Base-by-base conservation (phyloP, 2,888 invertebrate species). In the Sipha maydis region DNA sequence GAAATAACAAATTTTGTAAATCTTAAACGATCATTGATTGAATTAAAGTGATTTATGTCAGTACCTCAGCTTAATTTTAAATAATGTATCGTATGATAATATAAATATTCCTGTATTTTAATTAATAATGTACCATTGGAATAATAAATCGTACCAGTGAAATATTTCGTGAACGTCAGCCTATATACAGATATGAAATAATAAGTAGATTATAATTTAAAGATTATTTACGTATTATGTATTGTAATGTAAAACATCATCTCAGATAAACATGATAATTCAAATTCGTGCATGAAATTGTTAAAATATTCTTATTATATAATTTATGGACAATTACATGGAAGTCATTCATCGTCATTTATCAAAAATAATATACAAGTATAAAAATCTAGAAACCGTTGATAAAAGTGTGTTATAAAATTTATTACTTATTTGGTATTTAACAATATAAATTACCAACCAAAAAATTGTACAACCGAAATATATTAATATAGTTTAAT, bases 261-360 rank as follows among this genome's bases (percentile, higher is more conserved):
- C n/a, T 54, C 56, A 34, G 83, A 25, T 2, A 83, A n/a, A 34
- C 69, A 25, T 38, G n/a, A 25, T 73, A 9, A 54, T 61, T 61
- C 0, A 83, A 83, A 83, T 83, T 83, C 73, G 54, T 75, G 83
- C 56, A 75, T 56, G 48, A 48, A 83, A 83, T 83, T 21, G 21
- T 48, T 8, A 31, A 71, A 31, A 31, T 71, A 38, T 38, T 75
- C n/a, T 83, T 56, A 25, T 61, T 61, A 75, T 56, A 61, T 75
- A 83, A 83, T 56, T 75, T 75, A 61, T 25, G 38, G 56, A 61
- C 75, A 56, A 83, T 56, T 75, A 38, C n/a, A 83, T 75, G 83
- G 75, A 83, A 83, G 71, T 75, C 83, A 38, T 83, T 21, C 56
- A 56, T 61, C 38, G 54, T 54, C 3, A 34, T 8, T 14, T 56